phyloP scores from a whole-genome alignment of 2,113 vertebrate genomes.

The Alethe castanea region DNA sequence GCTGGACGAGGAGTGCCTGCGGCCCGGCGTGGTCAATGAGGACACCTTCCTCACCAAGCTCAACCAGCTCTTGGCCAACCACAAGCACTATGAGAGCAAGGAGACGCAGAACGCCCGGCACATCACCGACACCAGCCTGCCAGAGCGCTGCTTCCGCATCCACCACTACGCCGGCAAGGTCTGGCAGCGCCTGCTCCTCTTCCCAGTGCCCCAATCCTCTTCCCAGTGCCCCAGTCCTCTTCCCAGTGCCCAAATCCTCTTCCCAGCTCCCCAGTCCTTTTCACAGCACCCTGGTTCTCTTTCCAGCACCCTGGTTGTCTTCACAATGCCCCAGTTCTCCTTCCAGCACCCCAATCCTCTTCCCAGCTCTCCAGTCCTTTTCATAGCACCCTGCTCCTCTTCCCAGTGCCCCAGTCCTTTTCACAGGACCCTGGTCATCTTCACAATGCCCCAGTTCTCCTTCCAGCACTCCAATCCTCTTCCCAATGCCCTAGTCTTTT shows the following conservation, averaged over 20 bases:
- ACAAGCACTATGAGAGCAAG: constrained; percentile 76
- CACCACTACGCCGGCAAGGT: constrained; percentile 83
- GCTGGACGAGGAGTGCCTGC: constrained; percentile 80
- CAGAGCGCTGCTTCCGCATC: constrained; percentile 71
- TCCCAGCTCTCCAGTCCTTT: too few species aligned
- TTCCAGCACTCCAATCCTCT: fast-evolving
- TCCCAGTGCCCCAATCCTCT: fast-evolving
- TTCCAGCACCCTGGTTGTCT: fast-evolving
- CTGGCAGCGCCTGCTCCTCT: fast-evolving
- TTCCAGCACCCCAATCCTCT: fast-evolving
- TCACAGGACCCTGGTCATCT: fast-evolving
- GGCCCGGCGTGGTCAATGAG: constrained; percentile 75
- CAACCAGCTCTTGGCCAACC: constrained; percentile 62
- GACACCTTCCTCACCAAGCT: constrained; percentile 78
- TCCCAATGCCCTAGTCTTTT: fast-evolving
- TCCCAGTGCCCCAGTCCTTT: fast-evolving
- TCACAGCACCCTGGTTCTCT: fast-evolving
- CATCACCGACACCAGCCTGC: constrained; percentile 67
- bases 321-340: fast-evolving
- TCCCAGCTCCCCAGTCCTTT: fast-evolving
- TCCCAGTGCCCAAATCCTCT: neutral
- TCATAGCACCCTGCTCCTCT: fast-evolving
- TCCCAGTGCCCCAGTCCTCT: fast-evolving
- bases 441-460: fast-evolving
- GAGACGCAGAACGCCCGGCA: constrained; percentile 68